phyloP scores from a whole-genome alignment of 2,888 invertebrate genomes.

The Pycnomerus fuliginosus region DNA sequence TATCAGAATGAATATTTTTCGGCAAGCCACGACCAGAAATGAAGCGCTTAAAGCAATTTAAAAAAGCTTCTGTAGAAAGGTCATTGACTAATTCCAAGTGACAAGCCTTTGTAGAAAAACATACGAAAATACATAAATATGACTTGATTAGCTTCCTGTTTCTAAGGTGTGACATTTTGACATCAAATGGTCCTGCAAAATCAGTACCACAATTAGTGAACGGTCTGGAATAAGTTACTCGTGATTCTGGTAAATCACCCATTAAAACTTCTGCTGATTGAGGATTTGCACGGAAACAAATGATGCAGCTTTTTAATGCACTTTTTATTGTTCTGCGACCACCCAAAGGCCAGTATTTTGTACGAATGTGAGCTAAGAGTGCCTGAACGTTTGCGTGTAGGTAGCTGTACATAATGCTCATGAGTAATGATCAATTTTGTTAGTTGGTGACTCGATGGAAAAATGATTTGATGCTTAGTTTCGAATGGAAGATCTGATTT shows the following conservation, averaged over 20 bases:
- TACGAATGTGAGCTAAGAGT: not conserved
- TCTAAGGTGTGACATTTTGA: too few relatives aligned
- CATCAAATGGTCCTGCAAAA: conserved; percentile 3
- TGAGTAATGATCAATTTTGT: too few relatives aligned
- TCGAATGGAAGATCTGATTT: not conserved
- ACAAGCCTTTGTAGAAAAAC: too few relatives aligned
- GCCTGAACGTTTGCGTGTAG: conserved; percentile 2
- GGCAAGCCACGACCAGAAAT: too few relatives aligned
- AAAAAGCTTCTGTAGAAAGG: too few relatives aligned
- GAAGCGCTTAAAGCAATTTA: too few relatives aligned
- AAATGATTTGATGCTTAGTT: not conserved
- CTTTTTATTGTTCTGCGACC: conserved; percentile 1
- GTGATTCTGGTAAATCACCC: conserved; percentile 1
- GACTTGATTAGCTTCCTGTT: too few relatives aligned
- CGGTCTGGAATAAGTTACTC: conserved; percentile 4
- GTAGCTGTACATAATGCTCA: too few relatives aligned
- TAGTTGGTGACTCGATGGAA: not conserved
- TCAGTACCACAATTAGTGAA: conserved; percentile 5
- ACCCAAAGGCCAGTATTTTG: conserved; percentile 2
- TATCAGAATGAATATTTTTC: too few relatives aligned
- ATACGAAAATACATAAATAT: too few relatives aligned
- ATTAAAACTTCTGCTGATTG: conserved; percentile 2
- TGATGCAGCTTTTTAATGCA: conserved; percentile 3
- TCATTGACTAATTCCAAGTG: too few relatives aligned
- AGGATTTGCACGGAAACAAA: conserved; percentile 2